Base-by-base conservation (phyloP, 2,113 vertebrate genomes). In the Oophaga pumilio region DNA sequence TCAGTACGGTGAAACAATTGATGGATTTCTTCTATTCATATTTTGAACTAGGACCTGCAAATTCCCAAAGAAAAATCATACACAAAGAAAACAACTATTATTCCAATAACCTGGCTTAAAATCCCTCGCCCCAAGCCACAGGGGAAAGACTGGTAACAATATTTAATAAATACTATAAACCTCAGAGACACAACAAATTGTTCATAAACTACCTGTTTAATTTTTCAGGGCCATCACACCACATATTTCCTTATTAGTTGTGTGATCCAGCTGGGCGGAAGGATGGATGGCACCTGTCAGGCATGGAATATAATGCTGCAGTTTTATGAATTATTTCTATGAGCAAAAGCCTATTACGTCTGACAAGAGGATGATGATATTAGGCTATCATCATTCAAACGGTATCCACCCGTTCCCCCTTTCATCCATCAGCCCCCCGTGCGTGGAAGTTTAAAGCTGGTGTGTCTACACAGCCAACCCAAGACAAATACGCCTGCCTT, bases 321-420 rank as follows among this genome's bases (percentile, higher is more conserved):
- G 96, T 96, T 95, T 95, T 97, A 97, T 99, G 98, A 99, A 97
- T 98, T 98, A 99, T 99, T 97, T 97, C 97, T 97, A 97, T 96
- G 97, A 97, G 96, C 97, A 96, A 97, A 99, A 98, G 97, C 97
- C 98, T 99, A 99, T 99, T 99, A 99, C 97, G 95, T 95, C 97
- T 99, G 98, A 98, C 98, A 99, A 98, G 97, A 97, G 97, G 97
- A 98, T 99, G 98, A 97, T 99, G 97, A 99, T 99, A 99, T 99
- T 99, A 98, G 97, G 95, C 97, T 96, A 97, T 98, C 97, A 99
- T 98, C 97, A 98, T 97, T 99, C 98, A 97, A 96, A 96, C 95
- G 95, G 96, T 95, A 96, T 96, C 95, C 86, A 93, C 96, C 96
- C 97, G 80, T 96, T 91, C 94, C 97, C 96, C 96, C 96, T 96